These are phyloP conservation scores for Lochmaea crataegi DNA, from an alignment of 2,888 invertebrate genomes.

Conservation along the genomic window DNA sequence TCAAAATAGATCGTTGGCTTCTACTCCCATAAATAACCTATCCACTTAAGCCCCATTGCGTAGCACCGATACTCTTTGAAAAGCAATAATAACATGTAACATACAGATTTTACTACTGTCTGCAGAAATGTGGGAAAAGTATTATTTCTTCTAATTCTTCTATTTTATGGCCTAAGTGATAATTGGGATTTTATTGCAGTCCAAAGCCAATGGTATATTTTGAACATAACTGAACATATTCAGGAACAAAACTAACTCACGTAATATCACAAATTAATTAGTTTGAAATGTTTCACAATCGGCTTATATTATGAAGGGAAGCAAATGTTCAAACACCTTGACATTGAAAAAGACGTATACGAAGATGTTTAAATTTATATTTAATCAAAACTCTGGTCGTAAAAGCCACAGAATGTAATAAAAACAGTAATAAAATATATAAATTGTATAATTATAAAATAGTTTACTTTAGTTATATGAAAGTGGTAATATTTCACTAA, in stretches of 20 bases:
- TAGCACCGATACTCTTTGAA: too few species aligned
- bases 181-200: too few species aligned
- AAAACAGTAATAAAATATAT: neutral
- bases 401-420: neutral
- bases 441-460: neutral
- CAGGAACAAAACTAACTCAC: slow-evolving; percentile 27
- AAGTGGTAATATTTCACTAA: neutral
- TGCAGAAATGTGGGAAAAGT: too few species aligned
- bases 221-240: neutral
- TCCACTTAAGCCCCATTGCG: too few species aligned
- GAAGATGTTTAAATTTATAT: slow-evolving; percentile 1
- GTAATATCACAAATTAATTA: slow-evolving; percentile 26
- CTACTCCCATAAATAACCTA: too few species aligned
- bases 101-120: too few species aligned
- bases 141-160: too few species aligned
- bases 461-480: too few species aligned
- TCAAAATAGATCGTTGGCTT: too few species aligned
- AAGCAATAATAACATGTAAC: too few species aligned
- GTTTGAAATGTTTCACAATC: slow-evolving; percentile 14
- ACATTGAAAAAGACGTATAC: neutral
- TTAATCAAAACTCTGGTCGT: neutral
- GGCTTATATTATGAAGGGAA: slow-evolving; percentile 36
- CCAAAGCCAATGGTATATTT: neutral
- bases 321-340: slow-evolving; percentile 23
- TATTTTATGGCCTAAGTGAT: too few species aligned